Percentiles rank a stretch among this genome's conserved stretches.
phyloP scores from a whole-genome alignment of 2,113 vertebrate genomes.

The Paramisgurnus dabryanus region DNA sequence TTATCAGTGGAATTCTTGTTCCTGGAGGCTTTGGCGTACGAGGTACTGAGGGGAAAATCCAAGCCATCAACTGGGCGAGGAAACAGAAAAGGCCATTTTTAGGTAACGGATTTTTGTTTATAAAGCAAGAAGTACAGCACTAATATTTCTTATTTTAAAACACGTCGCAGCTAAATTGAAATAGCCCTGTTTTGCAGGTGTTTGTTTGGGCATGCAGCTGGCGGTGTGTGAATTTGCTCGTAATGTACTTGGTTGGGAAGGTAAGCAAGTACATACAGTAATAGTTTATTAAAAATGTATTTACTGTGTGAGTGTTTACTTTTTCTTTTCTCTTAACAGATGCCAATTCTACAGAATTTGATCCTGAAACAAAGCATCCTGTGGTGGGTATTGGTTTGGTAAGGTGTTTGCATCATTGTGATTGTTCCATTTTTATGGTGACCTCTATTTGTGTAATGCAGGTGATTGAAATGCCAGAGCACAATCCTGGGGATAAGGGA shows the following conservation, averaged over 20 bases:
- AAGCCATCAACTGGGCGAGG: slow-evolving; percentile 92
- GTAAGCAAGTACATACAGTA: slow-evolving; percentile 65
- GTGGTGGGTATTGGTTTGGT: slow-evolving; percentile 79
- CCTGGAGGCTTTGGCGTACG: slow-evolving; percentile 94
- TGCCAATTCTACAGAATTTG: slow-evolving; percentile 96
- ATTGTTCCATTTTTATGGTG: neutral
- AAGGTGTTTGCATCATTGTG: neutral
- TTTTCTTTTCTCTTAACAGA: slow-evolving; percentile 70
- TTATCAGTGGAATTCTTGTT: slow-evolving; percentile 85
- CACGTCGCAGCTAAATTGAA: neutral
- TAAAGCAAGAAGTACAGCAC: neutral
- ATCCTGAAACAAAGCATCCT: slow-evolving; percentile 86
- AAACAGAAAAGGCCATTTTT: slow-evolving; percentile 93
- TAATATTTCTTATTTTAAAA: too few species aligned
- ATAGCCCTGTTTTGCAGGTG: slow-evolving; percentile 74
- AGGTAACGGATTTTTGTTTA: slow-evolving; percentile 70
- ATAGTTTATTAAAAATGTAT: neutral
- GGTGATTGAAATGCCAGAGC: slow-evolving; percentile 98
- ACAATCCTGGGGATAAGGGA: slow-evolving; percentile 96
- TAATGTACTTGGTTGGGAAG: slow-evolving; percentile 85
- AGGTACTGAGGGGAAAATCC: slow-evolving; percentile 95
- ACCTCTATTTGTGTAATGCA: slow-evolving; percentile 55
- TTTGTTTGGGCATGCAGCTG: slow-evolving; percentile 95
- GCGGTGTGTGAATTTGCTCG: slow-evolving; percentile 94
- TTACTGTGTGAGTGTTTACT: neutral